Percentiles rank a stretch among this genome's conserved stretches.
These are phyloP conservation scores for Philypnodon macrostomus DNA, from an alignment of 2,797 vertebrate genomes.

Conservation along the genomic window DNA sequence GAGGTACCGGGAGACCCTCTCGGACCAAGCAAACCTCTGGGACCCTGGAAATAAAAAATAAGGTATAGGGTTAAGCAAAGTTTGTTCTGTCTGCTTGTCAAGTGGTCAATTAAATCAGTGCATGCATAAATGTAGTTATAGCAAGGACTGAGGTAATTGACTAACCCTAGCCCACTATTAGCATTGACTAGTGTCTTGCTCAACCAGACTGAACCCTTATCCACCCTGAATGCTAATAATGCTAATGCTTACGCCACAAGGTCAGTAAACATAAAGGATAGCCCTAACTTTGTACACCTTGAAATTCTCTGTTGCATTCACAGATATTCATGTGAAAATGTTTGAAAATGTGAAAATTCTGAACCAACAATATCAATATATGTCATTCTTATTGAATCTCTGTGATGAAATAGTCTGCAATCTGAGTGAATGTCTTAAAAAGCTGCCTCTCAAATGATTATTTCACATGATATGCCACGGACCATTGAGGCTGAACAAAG, in stretches of 20 bases:
- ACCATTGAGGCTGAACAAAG: slow-evolving; percentile 35
- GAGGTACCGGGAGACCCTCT: slow-evolving; percentile 85
- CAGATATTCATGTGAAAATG: slow-evolving; percentile 12
- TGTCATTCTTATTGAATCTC: slow-evolving; percentile 17
- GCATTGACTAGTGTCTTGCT: too few relatives aligned
- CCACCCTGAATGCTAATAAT: too few relatives aligned
- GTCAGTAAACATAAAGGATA: too few relatives aligned
- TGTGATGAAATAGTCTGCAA: slow-evolving; percentile 43
- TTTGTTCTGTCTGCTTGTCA: too few relatives aligned
- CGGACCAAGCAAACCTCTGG: slow-evolving; percentile 90
- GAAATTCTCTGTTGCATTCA: too few relatives aligned
- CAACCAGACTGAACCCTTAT: too few relatives aligned
- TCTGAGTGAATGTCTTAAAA: slow-evolving; percentile 24
- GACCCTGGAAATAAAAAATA: slow-evolving; percentile 79
- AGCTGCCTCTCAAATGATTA: slow-evolving; percentile 16
- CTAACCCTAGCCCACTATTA: too few relatives aligned
- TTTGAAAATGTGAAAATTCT: slow-evolving; percentile 6
- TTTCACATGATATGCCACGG: slow-evolving; percentile 28
- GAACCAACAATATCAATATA: slow-evolving; percentile 14
- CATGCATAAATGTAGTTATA: too few relatives aligned
- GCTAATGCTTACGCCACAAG: background rate
- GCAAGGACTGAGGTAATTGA: too few relatives aligned
- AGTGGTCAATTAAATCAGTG: too few relatives aligned
- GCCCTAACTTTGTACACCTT: too few relatives aligned
- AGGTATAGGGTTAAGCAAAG: slow-evolving; percentile 6